These are phyloP conservation scores for Panagrolaimus sp. DNA, from an alignment of 1,140 invertebrate species.

Conservation along the genomic window DNA sequence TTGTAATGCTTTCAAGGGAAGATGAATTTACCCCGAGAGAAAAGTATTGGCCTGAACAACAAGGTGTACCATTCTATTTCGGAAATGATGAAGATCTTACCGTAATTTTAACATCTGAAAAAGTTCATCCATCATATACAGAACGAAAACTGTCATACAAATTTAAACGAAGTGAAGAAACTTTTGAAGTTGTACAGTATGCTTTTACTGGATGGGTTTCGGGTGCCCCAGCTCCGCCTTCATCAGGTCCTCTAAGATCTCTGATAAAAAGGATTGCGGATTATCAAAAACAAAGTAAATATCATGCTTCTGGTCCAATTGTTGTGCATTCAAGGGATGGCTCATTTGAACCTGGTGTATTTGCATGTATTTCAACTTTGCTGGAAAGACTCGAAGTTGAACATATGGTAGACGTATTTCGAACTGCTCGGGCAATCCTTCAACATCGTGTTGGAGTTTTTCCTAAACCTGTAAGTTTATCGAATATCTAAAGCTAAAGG, in stretches of 20 bases:
- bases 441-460: slow-evolving; percentile 37
- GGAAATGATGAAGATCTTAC: slow-evolving; percentile 48
- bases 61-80: slow-evolving; percentile 26
- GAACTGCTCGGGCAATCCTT: slow-evolving; percentile 61
- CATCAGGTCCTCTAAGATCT: not conserved
- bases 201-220: slow-evolving; percentile 29
- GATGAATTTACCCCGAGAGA: slow-evolving; percentile 68
- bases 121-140: slow-evolving; percentile 27
- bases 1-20: slow-evolving; percentile 93
- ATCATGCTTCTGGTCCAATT: slow-evolving; percentile 48
- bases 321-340: slow-evolving; percentile 61
- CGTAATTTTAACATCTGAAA: slow-evolving; percentile 34
- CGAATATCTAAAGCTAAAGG: not conserved
- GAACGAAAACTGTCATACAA: slow-evolving; percentile 43
- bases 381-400: slow-evolving; percentile 62
- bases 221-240: slow-evolving; percentile 20
- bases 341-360: slow-evolving; percentile 61
- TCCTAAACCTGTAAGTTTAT: slow-evolving; percentile 45
- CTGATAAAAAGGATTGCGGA: slow-evolving; percentile 7
- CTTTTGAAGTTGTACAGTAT: slow-evolving; percentile 27
- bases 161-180: slow-evolving; percentile 35
- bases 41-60: slow-evolving; percentile 53
- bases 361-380: slow-evolving; percentile 60
- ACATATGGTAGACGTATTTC: slow-evolving; percentile 63
- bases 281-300: slow-evolving; percentile 20